These are phyloP conservation scores for Brachionus rubens DNA, from an alignment of 1,140 invertebrate genomes.

Conservation along the genomic window DNA sequence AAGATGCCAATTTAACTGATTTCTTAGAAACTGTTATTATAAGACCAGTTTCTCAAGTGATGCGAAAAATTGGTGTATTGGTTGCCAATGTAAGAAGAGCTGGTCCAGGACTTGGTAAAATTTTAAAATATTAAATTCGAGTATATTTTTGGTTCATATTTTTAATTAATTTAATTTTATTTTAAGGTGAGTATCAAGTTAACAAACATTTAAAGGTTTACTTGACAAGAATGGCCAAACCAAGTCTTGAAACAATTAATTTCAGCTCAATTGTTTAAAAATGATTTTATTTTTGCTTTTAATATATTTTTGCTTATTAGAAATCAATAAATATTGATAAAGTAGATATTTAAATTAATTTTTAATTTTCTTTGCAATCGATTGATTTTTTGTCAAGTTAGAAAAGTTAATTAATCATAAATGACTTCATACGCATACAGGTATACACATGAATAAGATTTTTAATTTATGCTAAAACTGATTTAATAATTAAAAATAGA, in stretches of 20 bases:
- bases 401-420: too few relatives aligned
- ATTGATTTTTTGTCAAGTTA: too few relatives aligned
- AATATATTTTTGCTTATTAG: background rate
- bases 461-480: too few relatives aligned
- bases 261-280: background rate
- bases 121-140: background rate
- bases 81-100: constrained; percentile 6
- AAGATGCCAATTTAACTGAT: constrained; percentile 19
- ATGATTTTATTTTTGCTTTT: background rate
- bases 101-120: background rate
- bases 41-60: background rate
- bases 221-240: background rate
- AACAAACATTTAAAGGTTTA: constrained; percentile 36
- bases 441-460: too few relatives aligned
- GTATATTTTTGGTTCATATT: too few relatives aligned
- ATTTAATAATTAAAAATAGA: too few relatives aligned
- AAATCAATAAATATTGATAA: too few relatives aligned
- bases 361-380: too few relatives aligned
- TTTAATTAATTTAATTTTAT: background rate
- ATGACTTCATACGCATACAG: too few relatives aligned
- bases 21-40: constrained; percentile 7
- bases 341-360: too few relatives aligned
- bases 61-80: background rate
- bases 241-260: background rate
- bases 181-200: constrained; percentile 18